Evolutionary conservation across 30 jellyfish, hydroid and myxozoan species (phyloP).

Genomic region (Mastigias papua): DNA sequence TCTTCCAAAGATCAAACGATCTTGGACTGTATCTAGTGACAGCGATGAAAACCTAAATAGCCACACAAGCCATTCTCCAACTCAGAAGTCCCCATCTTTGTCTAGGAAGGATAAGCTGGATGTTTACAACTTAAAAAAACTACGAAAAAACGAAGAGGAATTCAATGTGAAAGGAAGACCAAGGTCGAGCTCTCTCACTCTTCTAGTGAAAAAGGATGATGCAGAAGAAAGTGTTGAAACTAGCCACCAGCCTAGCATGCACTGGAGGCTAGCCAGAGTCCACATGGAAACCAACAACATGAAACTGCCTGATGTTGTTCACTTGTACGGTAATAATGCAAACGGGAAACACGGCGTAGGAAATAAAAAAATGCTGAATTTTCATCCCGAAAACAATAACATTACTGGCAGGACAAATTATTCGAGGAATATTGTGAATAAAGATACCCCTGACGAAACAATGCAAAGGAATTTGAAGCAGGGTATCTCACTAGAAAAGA

Average conservation of each 20-base stretch:
- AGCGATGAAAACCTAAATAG: no score
- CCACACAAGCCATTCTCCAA: not conserved
- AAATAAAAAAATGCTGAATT: not conserved
- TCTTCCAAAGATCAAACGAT: not conserved
- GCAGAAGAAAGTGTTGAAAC: not conserved
- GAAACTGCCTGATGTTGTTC: conserved; percentile 20
- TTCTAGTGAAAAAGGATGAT: not conserved
- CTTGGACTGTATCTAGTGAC: conserved; percentile 7
- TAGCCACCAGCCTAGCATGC: conserved; percentile 28
- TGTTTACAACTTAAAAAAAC: not conserved
- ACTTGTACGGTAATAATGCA: not conserved
- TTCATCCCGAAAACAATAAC: not conserved
- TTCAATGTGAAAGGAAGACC: not conserved
- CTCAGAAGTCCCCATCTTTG: not conserved
- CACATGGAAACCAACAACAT: not conserved
- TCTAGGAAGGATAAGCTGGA: not conserved
- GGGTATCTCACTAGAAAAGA: conserved; percentile 36
- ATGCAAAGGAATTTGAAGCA: not conserved
- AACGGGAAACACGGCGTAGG: not conserved
- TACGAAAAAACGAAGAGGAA: not conserved
- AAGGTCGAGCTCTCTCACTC: conserved; percentile 31
- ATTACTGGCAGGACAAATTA: not conserved
- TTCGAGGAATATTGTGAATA: not conserved
- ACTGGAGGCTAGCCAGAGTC: conserved; percentile 52
- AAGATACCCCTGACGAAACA: not conserved